Percentiles rank a stretch among this genome's conserved stretches.
Evolutionary conservation across 2,113 vertebrate species (phyloP).

Genomic region (Brachirus orientalis): DNA sequence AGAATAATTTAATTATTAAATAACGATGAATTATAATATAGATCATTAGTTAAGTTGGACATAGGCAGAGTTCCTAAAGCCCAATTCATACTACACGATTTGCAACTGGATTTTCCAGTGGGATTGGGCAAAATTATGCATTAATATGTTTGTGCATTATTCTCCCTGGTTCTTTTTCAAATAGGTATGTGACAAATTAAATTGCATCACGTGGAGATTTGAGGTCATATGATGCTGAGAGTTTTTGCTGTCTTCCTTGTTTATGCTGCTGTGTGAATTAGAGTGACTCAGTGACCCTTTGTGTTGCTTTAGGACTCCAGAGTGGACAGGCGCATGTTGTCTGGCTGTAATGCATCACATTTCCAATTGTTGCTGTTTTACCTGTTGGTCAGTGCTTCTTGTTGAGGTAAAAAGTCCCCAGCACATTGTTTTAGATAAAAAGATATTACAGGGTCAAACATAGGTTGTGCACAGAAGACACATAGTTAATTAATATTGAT

Average conservation of each 20-base stretch:
- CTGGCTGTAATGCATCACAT: neutral
- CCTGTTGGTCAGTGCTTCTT: neutral
- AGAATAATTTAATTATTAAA: too few species aligned
- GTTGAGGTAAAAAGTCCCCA: neutral
- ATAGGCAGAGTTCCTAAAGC: too few species aligned
- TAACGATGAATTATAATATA: too few species aligned
- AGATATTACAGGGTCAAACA: too few species aligned
- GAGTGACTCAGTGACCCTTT: slow-evolving; percentile 14
- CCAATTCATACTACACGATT: too few species aligned
- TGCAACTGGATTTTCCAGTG: too few species aligned
- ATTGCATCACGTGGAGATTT: slow-evolving; percentile 6
- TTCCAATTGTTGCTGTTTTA: neutral
- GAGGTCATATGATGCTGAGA: neutral
- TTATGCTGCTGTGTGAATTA: slow-evolving; percentile 5
- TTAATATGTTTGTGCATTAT: slow-evolving; percentile 13
- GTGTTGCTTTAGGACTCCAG: neutral
- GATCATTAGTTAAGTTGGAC: too few species aligned
- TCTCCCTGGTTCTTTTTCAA: slow-evolving; percentile 23
- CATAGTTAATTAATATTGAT: too few species aligned
- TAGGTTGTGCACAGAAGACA: too few species aligned
- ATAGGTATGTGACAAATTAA: slow-evolving; percentile 18
- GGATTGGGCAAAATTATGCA: neutral
- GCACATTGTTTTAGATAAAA: neutral
- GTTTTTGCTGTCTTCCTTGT: slow-evolving; percentile 1
- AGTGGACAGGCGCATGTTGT: neutral